Evolutionary conservation across 1,140 invertebrate species (phyloP), one percentile per base, ranked within the genome.

Genomic region (Heliconius congener): DNA sequence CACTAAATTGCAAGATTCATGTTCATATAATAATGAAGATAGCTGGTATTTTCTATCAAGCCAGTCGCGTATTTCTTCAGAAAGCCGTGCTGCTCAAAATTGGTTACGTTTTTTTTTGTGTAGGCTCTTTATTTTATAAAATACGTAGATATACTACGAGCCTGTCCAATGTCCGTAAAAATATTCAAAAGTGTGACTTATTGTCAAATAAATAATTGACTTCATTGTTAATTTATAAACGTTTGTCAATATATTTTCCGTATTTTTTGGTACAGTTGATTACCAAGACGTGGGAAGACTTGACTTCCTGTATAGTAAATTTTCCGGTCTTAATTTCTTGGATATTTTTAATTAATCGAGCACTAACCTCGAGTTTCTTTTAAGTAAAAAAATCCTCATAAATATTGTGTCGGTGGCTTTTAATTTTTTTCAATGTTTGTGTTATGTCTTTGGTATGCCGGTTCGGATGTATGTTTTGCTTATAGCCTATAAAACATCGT

Each of bases 401-500:
- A 70, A 76, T 76, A 72, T 74, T 55, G 30, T 27, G 70, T 71
- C 74, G 71, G 23, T 76, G 72, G 78, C 78, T 80, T 46, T 76
- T 80, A 46, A 74, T 76, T 77, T 75, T 80, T 79, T 5, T 73
- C 39, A 46, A 76, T 78, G 73, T 82, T 77, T 66, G 57, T 78
- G 16, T 80, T 72, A 76, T 66, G 50, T n/a, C 30, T 72, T 72
- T 27, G 23, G 46, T 71, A 55, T 71, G 60, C 46, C 55, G 30
- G 71, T 79, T 78, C 46, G 73, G 73, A 83, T 79, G 70, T 77
- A 75, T 39, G 55, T 76, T 78, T 84, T 84, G 83, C 87, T 89
- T 89, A 87, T 90, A 83, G 76, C 73, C 83, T 71, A 80, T 84
- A 83, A 88, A 85, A 72, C 83, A 52, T 84, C 84, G 82, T 81